phyloP scores from a whole-genome alignment of 2,888 invertebrate genomes.

The Scaptodrosophila latifasciaeformis region DNA sequence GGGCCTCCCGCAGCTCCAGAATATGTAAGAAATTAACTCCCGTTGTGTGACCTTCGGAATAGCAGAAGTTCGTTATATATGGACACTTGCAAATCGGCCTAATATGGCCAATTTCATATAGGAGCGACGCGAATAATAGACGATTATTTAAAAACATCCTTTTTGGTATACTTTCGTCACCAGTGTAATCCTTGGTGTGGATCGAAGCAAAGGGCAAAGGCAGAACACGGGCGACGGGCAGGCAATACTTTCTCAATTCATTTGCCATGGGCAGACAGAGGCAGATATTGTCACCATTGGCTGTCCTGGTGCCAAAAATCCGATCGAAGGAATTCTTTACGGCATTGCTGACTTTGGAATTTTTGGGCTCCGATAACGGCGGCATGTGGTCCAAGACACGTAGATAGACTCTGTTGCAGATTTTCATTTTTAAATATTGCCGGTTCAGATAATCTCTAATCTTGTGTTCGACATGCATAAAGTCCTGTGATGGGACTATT shows the following conservation, averaged over 20 bases:
- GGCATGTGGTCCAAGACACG: constrained; percentile 19
- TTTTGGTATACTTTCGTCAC: constrained; percentile 20
- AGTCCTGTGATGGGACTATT: constrained; percentile 34
- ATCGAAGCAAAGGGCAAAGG: constrained; percentile 35
- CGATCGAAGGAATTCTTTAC: constrained; percentile 19
- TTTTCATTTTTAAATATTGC: constrained; percentile 18
- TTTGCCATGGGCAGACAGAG: constrained; percentile 25
- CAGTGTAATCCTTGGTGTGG: constrained; percentile 11
- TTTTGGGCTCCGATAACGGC: constrained; percentile 16
- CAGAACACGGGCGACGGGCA: constrained; percentile 11
- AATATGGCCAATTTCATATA: constrained; percentile 32
- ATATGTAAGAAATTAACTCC: constrained; percentile 23
- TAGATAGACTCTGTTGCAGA: constrained; percentile 15
- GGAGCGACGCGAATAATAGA: constrained; percentile 15
- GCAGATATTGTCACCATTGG: constrained; percentile 27
- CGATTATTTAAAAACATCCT: constrained; percentile 18
- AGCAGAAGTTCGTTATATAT: constrained; percentile 23
- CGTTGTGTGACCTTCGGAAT: constrained; percentile 6
- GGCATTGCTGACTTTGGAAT: constrained; percentile 8
- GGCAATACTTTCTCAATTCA: constrained; percentile 29
- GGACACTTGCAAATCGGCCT: constrained; percentile 36
- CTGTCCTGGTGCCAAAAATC: constrained; percentile 7
- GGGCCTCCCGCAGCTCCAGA: background rate
- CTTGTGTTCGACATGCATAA: constrained; percentile 5
- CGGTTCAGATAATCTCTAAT: constrained; percentile 21